These are phyloP conservation scores for Montipora foliosa DNA, from an alignment of 64 coral and sea anemone species.

Conservation along the genomic window DNA sequence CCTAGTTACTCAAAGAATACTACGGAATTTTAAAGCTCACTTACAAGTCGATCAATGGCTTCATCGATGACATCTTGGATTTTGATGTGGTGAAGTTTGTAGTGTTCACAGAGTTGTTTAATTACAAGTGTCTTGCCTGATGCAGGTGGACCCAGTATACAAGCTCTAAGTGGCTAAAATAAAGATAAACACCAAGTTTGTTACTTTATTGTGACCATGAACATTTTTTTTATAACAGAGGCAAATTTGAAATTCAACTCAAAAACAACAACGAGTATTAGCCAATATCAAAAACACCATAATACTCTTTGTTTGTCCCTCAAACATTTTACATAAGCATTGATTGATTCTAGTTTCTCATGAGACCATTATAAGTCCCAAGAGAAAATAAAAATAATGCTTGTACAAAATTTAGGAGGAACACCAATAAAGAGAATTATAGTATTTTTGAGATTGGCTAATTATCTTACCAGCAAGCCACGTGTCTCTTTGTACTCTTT, in stretches of 20 bases:
- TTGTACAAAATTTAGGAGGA: too few species aligned
- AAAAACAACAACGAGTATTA: neutral
- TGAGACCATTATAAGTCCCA: too few species aligned
- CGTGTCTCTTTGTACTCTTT: slow-evolving; percentile 97
- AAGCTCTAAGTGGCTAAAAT: slow-evolving; percentile 86
- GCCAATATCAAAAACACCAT: too few species aligned
- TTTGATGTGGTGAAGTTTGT: slow-evolving; percentile 98
- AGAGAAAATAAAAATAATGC: too few species aligned
- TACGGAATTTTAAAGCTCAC: neutral
- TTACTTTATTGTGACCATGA: neutral
- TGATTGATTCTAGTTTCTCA: too few species aligned
- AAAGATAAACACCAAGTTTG: neutral
- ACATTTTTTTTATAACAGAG: neutral
- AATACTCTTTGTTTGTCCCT: too few species aligned
- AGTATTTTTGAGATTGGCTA: too few species aligned
- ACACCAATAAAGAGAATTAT: too few species aligned
- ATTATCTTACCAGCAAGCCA: slow-evolving; percentile 78
- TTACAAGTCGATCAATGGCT: slow-evolving; percentile 90
- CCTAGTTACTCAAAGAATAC: neutral
- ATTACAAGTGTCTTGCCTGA: slow-evolving; percentile 96
- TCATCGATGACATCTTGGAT: slow-evolving; percentile 98
- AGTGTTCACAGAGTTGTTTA: slow-evolving; percentile 93
- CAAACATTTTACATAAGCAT: too few species aligned
- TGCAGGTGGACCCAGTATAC: slow-evolving; percentile 88
- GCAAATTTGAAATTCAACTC: neutral